These are phyloP conservation scores for Picathartes gymnocephalus DNA, from an alignment of 2,113 vertebrate species.

Conservation along the genomic window DNA sequence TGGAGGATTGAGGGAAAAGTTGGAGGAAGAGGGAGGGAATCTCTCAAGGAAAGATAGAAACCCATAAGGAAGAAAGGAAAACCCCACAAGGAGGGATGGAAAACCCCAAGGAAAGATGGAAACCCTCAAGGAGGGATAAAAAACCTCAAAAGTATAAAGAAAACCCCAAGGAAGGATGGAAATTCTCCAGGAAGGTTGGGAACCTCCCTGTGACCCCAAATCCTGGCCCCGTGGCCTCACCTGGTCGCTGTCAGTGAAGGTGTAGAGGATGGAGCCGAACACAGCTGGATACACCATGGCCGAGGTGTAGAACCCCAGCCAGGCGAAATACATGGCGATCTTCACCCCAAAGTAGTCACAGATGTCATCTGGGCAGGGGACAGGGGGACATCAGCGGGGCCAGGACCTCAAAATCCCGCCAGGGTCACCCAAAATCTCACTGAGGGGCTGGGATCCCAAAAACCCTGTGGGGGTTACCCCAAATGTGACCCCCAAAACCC, in stretches of 20 bases:
- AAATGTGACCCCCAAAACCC: not conserved
- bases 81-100: too few relatives aligned
- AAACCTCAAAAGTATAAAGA: not conserved
- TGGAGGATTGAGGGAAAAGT: accelerated
- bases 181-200: not conserved
- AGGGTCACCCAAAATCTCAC: not conserved
- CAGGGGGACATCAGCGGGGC: accelerated
- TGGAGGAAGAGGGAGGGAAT: not conserved
- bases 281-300: slow-evolving; percentile 95
- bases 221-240: slow-evolving; percentile 53
- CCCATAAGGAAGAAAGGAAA: too few relatives aligned
- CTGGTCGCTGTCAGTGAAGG: slow-evolving; percentile 92
- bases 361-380: slow-evolving; percentile 81
- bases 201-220: accelerated
- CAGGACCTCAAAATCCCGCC: accelerated
- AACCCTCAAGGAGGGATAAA: not conserved
- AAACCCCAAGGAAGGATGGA: not conserved
- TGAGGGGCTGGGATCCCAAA: not conserved
- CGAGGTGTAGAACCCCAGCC: slow-evolving; percentile 97
- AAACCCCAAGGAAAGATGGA: not conserved
- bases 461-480: too few relatives aligned
- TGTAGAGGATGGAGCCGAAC: slow-evolving; percentile 92
- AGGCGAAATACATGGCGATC: slow-evolving; percentile 97
- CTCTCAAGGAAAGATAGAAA: accelerated
- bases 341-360: slow-evolving; percentile 98